Evolutionary conservation across 2,888 invertebrate genomes (phyloP), one percentile per base, ranked within the genome.

Genomic region (Cephonodes hylas): DNA sequence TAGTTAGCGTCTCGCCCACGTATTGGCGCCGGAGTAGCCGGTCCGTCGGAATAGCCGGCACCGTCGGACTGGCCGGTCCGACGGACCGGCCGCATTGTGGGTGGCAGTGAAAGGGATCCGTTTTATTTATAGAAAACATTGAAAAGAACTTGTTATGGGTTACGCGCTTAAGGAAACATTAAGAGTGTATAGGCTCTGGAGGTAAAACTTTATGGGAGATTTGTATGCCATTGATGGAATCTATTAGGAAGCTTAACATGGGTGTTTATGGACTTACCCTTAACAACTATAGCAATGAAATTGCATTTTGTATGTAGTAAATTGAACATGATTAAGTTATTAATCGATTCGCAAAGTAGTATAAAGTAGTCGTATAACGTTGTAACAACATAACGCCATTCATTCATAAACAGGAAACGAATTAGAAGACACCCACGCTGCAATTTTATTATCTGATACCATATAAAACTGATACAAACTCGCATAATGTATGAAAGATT

Each of bases 1-100:
- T 76, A 70, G 76, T 60, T 61, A 79, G 75, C 70, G 81, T 74
- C 66, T 75, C 83, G 74, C 84, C 83, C 64, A 66, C 67, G 65
- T 44, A 62, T 57, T 64, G 71, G 72, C 72, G 71, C 71, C 70
- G 59, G 48, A 44, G 34, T 67, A 66, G 69, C 68, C 60, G 69
- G 63, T 15, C 27, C 8, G 7, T 23, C 27, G 48, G 27, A 53
- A 8, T 18, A 27, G 27, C 27, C 48, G 27, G 44, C 8, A 18
- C 8, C 44, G 18, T 20, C 45, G 38, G 38, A 42, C 2, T 42
- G 13, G 1, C 38, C 38, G 38, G 38, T n/a, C n/a, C n/a, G n/a
- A n/a, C n/a, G n/a, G n/a, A 13, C 38, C 38, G 38, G 18, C 18
- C 8, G 20, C 10, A 22, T 31, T 42, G 62, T 63, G 62, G 59